Evolutionary conservation across 2,113 vertebrate species (phyloP).

Genomic region (Scartelaos histophorus): DNA sequence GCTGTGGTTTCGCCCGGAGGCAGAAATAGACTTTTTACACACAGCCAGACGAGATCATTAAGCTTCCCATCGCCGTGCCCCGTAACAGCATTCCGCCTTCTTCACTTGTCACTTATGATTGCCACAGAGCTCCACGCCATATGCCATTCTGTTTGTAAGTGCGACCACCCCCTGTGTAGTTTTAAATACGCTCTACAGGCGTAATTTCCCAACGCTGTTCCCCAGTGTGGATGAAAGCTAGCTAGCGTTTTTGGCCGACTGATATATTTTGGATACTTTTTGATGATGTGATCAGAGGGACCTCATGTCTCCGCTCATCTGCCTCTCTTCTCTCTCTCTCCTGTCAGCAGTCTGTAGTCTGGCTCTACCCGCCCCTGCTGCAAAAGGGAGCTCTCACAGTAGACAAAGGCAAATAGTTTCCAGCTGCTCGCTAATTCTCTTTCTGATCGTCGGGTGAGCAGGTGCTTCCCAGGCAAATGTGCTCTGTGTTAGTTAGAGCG

Average conservation of each 20-base stretch:
- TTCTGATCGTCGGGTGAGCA: slow-evolving; percentile 38
- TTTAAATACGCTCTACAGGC: slow-evolving; percentile 44
- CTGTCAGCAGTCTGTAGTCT: slow-evolving; percentile 57
- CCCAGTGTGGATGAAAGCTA: slow-evolving; percentile 68
- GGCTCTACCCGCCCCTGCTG: slow-evolving; percentile 34
- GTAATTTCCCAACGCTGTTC: slow-evolving; percentile 32
- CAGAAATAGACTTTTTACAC: slow-evolving; percentile 51
- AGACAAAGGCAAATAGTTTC: slow-evolving; percentile 65
- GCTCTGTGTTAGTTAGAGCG: slow-evolving; percentile 10
- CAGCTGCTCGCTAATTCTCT: slow-evolving; percentile 68
- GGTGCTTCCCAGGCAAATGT: slow-evolving; percentile 43
- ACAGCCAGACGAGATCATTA: slow-evolving; percentile 79
- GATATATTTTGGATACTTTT: slow-evolving; percentile 50
- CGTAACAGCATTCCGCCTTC: slow-evolving; percentile 65
- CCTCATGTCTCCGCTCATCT: slow-evolving; percentile 42
- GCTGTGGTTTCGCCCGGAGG: slow-evolving; percentile 86
- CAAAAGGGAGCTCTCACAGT: slow-evolving; percentile 46
- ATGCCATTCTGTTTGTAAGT: slow-evolving; percentile 83
- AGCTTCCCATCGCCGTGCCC: slow-evolving; percentile 64
- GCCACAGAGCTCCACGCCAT: slow-evolving; percentile 84
- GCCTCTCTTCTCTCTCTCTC: slow-evolving; percentile 10
- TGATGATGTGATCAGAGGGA: slow-evolving; percentile 71
- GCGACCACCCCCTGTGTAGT: slow-evolving; percentile 71
- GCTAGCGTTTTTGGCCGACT: slow-evolving; percentile 49
- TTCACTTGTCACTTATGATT: slow-evolving; percentile 86